Evolutionary conservation across 2,113 vertebrate species (phyloP).

Genomic region (Mastomys coucha): DNA sequence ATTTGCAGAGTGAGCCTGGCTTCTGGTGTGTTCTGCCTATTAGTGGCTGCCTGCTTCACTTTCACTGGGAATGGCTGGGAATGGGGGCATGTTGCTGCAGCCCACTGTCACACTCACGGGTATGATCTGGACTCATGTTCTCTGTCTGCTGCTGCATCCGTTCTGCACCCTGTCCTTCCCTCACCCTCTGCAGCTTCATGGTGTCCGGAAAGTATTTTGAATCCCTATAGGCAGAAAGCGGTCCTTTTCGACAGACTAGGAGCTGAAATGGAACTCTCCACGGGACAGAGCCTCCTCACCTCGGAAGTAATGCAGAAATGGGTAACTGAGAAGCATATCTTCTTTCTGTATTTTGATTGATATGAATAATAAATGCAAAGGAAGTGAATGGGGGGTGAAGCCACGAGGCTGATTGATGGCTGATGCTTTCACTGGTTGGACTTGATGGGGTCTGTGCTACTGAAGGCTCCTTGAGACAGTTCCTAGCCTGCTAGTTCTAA

Average conservation of each 20-base stretch:
- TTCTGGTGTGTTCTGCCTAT: not conserved
- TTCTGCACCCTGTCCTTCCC: not conserved
- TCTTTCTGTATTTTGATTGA: not conserved
- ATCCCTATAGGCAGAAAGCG: slow-evolving; percentile 50
- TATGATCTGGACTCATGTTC: not conserved
- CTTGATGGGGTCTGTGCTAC: not conserved
- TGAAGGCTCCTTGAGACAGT: not conserved
- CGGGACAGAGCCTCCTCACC: slow-evolving; percentile 35
- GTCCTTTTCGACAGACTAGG: slow-evolving; percentile 37
- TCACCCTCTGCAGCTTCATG: not conserved
- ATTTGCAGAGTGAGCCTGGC: slow-evolving; percentile 52
- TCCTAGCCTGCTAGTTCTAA: not conserved
- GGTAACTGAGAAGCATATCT: slow-evolving; percentile 19
- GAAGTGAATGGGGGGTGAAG: not conserved
- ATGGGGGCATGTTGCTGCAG: slow-evolving; percentile 66
- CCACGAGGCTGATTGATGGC: not conserved
- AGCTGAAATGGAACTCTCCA: slow-evolving; percentile 39
- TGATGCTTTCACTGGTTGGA: not conserved
- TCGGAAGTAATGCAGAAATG: slow-evolving; percentile 49
- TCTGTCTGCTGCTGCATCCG: not conserved
- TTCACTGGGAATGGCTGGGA: not conserved
- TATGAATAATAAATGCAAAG: slow-evolving; percentile 26
- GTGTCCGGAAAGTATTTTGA: not conserved
- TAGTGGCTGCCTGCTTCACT: slow-evolving; percentile 63
- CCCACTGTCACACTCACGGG: not conserved